These are phyloP conservation scores for Zosterops japonicus DNA, from an alignment of 2,113 vertebrate genomes.

Conservation along the genomic window DNA sequence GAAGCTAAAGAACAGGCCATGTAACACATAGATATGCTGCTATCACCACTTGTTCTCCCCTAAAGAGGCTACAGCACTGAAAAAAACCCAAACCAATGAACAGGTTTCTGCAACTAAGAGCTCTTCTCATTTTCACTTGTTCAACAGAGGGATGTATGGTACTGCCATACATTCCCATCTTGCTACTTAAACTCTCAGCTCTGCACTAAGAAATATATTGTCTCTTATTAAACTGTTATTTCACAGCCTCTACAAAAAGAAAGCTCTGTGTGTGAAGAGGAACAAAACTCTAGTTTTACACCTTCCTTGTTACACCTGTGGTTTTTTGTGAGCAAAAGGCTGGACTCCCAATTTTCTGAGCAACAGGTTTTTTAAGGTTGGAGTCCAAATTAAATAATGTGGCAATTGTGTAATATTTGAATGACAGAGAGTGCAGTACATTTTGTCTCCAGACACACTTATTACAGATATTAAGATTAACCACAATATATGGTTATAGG, in stretches of 20 bases:
- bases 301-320: background rate
- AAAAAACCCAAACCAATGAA: background rate
- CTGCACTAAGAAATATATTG: background rate
- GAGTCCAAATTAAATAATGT: background rate
- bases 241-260: background rate
- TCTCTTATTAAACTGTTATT: background rate
- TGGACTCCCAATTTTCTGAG: background rate
- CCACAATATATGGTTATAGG: too few relatives aligned
- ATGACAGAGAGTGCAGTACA: background rate
- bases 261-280: background rate
- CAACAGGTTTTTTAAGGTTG: background rate
- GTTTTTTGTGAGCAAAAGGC: background rate
- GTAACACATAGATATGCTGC: background rate
- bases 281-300: background rate
- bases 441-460: background rate
- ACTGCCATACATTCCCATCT: background rate
- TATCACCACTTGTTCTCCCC: background rate
- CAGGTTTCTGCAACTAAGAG: background rate
- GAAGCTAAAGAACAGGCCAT: background rate
- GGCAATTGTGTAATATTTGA: background rate
- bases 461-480: background rate
- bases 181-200: background rate
- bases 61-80: background rate
- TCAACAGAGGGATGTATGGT: background rate
- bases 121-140: background rate